A percentile compares a stretch with the other conserved stretches of the same genome.
phyloP scores from a whole-genome alignment of 2,888 invertebrate genomes.

The Tetheella fluctuosa region DNA sequence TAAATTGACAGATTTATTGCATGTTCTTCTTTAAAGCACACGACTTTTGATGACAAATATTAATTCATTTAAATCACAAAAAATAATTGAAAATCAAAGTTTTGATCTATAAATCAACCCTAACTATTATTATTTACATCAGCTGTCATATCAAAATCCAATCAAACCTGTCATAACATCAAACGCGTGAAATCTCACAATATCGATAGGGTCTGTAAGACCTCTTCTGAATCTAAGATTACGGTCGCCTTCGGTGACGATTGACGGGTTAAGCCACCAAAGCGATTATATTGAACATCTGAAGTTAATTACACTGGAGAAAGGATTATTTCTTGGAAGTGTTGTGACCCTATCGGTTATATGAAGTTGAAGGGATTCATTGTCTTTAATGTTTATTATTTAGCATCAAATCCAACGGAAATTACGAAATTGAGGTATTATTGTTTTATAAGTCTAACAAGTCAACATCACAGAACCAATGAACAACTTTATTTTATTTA shows the following conservation, averaged over 20 bases:
- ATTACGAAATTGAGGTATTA: too few species aligned
- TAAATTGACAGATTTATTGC: too few species aligned
- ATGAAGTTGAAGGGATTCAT: background rate
- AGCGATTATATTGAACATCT: conserved; percentile 44
- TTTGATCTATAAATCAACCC: background rate
- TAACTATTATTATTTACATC: conserved; percentile 11
- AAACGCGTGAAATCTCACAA: conserved; percentile 15
- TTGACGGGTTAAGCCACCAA: conserved; percentile 45
- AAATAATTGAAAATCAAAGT: too few species aligned
- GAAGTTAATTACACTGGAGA: conserved; percentile 49
- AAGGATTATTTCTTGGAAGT: conserved; percentile 25
- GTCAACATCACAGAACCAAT: too few species aligned
- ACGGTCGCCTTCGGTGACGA: conserved; percentile 32
- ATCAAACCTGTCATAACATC: background rate
- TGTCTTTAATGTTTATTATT: background rate
- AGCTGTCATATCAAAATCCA: conserved; percentile 12
- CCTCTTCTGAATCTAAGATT: conserved; percentile 39
- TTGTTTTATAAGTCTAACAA: too few species aligned
- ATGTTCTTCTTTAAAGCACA: too few species aligned
- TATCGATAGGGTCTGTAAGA: conserved; percentile 29
- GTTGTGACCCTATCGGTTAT: conserved; percentile 1
- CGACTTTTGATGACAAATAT: too few species aligned
- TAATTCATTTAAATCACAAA: too few species aligned
- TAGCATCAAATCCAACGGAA: too few species aligned
- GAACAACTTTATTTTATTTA: too few species aligned